Evolutionary conservation across 92 coral and sea anemone species (phyloP), one percentile per base, ranked within the genome.

Genomic region (Isaurus tuberculatus): DNA sequence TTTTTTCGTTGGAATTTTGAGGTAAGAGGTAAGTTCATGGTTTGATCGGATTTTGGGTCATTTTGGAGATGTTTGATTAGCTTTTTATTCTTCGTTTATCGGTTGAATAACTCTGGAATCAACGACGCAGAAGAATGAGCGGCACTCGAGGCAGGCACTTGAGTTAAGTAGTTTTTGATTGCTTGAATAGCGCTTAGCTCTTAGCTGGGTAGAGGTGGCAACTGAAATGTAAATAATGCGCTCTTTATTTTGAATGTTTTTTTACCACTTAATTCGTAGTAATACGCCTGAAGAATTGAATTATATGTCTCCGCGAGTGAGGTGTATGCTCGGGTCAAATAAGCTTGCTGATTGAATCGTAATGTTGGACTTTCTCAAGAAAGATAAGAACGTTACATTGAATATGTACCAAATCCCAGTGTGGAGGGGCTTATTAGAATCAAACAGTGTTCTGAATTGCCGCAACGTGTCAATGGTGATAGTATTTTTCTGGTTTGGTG

Each of bases 371-470:
- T n/a, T n/a, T n/a, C n/a, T n/a, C n/a, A n/a, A n/a, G n/a, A 86
- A 86, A 23, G 85, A 86, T 48, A 79, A 86, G 65, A 86, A 86
- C 4, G 89, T 85, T 19, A 86, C 89, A 16, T 20, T 48, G 36
- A 66, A 77, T 17, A 85, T 13, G 70, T 69, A 31, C 84, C 84
- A 85, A 11, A 51, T 5, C 17, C 79, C 85, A 5, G 89, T 25
- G 57, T 86, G 79, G 1, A 65, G 23, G 19, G 80, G 57, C 61
- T 77, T 22, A 33, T 60, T 14, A 36, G 30, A 22, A 46, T 86
- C 83, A 20, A 85, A 69, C 46, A 64, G 58, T 25, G 36, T 16
- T 28, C 28, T 20, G 26, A 67, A 40, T 44, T 61, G 77, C 55
- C 71, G 84, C 20, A 77, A 16, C 43, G 69, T 67, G 57, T 33